Percentiles rank a stretch among this genome's conserved stretches.
phyloP scores from a whole-genome alignment of 2,113 vertebrate species.

The Chauna torquata region DNA sequence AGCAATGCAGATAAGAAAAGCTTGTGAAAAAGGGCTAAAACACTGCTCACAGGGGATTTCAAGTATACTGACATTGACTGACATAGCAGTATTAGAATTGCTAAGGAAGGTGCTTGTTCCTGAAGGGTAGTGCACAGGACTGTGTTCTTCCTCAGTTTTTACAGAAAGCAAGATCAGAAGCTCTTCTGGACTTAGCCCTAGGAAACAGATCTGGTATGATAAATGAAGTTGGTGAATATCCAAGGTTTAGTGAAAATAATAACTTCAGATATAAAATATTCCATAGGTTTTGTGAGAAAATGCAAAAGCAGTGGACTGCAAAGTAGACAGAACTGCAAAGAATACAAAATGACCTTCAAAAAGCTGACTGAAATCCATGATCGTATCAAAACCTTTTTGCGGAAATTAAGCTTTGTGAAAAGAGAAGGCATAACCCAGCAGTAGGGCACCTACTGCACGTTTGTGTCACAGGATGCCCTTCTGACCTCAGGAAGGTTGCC shows the following conservation, averaged over 20 bases:
- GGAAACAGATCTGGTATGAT: neutral
- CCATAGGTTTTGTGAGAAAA: neutral
- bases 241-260: neutral
- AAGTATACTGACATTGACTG: slow-evolving; percentile 57
- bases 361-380: neutral
- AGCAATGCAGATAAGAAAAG: slow-evolving; percentile 52
- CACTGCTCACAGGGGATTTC: slow-evolving; percentile 36
- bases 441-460: neutral
- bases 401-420: slow-evolving; percentile 7
- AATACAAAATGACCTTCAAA: slow-evolving; percentile 28
- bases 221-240: neutral
- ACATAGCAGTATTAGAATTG: slow-evolving; percentile 52
- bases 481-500: neutral
- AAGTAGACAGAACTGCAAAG: slow-evolving; percentile 12
- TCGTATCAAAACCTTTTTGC: neutral
- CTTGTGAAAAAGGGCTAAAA: slow-evolving; percentile 47
- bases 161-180: slow-evolving; percentile 21
- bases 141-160: neutral
- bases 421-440: neutral
- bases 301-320: neutral
- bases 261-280: slow-evolving; percentile 13
- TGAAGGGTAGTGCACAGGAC: neutral
- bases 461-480: slow-evolving; percentile 17
- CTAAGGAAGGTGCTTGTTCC: slow-evolving; percentile 25
- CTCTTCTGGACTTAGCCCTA: neutral